These are phyloP conservation scores for Stichopus horrens DNA, from an alignment of 53 echinoderm and acorn worm genomes.

Conservation along the genomic window DNA sequence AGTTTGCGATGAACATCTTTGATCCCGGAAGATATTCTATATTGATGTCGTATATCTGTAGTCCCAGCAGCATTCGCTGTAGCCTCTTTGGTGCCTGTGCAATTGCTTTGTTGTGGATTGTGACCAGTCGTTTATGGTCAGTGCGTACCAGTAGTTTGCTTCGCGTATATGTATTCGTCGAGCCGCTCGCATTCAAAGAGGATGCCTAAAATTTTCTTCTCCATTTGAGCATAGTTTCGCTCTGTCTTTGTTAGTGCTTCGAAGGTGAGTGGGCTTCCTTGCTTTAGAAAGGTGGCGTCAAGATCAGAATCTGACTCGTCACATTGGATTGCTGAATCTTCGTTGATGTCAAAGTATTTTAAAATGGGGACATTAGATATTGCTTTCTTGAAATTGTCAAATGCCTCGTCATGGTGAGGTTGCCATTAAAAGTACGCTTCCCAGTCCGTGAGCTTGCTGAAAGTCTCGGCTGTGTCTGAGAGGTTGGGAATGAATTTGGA, in stretches of 20 bases:
- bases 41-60: conserved; percentile 28
- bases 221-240: conserved; percentile 25
- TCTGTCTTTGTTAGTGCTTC: conserved; percentile 4
- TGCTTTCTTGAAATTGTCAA: conserved; percentile 48
- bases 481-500: conserved; percentile 45
- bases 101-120: conserved; percentile 30
- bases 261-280: conserved; percentile 35
- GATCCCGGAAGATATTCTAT: conserved; percentile 50
- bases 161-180: conserved; percentile 9
- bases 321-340: conserved; percentile 29
- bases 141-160: neutral
- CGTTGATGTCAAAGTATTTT: conserved; percentile 35
- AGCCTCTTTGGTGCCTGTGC: conserved; percentile 47
- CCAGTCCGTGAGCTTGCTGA: conserved; percentile 28
- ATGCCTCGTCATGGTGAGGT: conserved; percentile 37
- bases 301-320: conserved; percentile 17
- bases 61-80: no score
- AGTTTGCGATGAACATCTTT: conserved; percentile 54
- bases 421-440: conserved; percentile 13
- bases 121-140: conserved; percentile 2
- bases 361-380: conserved; percentile 51
- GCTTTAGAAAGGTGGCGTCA: conserved; percentile 14
- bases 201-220: conserved; percentile 12
- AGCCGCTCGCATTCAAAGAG: conserved; percentile 19
- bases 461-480: conserved; percentile 42